phyloP scores from a whole-genome alignment of 2,888 invertebrate species.

The Pachycephus smyrnensis region DNA sequence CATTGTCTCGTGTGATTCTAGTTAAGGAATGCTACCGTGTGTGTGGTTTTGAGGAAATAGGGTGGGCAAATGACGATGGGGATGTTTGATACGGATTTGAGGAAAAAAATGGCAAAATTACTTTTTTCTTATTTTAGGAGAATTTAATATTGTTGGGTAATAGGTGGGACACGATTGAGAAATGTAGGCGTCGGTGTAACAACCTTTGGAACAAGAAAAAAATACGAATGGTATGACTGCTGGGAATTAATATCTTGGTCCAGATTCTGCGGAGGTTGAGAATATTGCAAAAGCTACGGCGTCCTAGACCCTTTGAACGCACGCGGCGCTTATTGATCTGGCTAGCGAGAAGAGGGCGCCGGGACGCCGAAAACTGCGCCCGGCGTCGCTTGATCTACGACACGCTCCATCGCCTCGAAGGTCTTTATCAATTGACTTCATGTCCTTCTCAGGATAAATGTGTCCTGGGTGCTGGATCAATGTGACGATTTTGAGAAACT shows the following conservation, averaged over 20 bases:
- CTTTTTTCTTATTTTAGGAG: background rate
- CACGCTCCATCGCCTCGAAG: constrained; percentile 22
- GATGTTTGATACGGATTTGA: background rate
- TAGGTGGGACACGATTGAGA: background rate
- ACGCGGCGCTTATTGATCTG: constrained; percentile 59
- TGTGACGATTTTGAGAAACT: background rate
- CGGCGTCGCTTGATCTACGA: constrained; percentile 19
- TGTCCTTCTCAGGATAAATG: constrained; percentile 3
- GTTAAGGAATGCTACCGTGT: background rate
- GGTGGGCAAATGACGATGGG: too few relatives aligned
- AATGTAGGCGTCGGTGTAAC: background rate
- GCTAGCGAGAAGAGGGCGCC: constrained; percentile 21
- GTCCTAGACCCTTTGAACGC: constrained; percentile 54
- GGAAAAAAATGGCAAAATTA: background rate
- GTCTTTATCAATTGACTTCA: constrained; percentile 41
- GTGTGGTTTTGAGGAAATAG: background rate
- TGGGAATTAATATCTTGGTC: background rate
- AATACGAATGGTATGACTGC: background rate
- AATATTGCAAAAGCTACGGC: constrained; percentile 11
- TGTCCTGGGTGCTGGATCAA: background rate
- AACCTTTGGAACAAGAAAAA: background rate
- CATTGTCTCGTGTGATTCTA: background rate
- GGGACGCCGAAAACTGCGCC: constrained; percentile 23
- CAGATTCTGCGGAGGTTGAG: background rate
- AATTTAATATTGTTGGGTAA: background rate